Percentiles rank a stretch among this genome's conserved stretches.
phyloP scores from a whole-genome alignment of 2,888 invertebrate genomes.

The Sinopyrophorus schimmeli region DNA sequence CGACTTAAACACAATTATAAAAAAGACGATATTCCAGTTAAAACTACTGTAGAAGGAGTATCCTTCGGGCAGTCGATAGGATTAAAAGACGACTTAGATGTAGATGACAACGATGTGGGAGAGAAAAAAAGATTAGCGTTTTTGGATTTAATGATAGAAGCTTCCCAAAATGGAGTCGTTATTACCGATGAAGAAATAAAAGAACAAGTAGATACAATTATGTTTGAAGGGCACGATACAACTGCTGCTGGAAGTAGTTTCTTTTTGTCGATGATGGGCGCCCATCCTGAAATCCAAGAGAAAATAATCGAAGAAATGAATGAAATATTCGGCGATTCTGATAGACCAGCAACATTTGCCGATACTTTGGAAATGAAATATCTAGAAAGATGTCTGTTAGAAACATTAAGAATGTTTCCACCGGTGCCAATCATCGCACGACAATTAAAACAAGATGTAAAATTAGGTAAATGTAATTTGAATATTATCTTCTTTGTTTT shows the following conservation, averaged over 20 bases:
- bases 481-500: background rate
- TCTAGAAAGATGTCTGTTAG: constrained; percentile 76
- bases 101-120: constrained; percentile 80
- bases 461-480: constrained; percentile 59
- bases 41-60: constrained; percentile 64
- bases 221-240: constrained; percentile 88
- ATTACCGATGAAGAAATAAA: constrained; percentile 80
- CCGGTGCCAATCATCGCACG: constrained; percentile 80
- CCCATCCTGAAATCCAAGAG: constrained; percentile 78
- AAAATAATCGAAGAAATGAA: constrained; percentile 74
- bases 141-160: constrained; percentile 85
- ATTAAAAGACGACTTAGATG: constrained; percentile 74
- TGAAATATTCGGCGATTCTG: constrained; percentile 76
- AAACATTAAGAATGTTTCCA: constrained; percentile 76
- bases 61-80: constrained; percentile 63
- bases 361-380: constrained; percentile 83
- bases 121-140: constrained; percentile 85
- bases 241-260: constrained; percentile 88
- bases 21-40: constrained; percentile 44
- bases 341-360: constrained; percentile 74
- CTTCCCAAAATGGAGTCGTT: constrained; percentile 74
- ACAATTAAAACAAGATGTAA: constrained; percentile 69
- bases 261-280: constrained; percentile 79
- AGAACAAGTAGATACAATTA: constrained; percentile 85
- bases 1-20: constrained; percentile 50